Evolutionary conservation across 2,113 vertebrate genomes (phyloP), one percentile per base, ranked within the genome.

Genomic region (Potamarius usumacintae): DNA sequence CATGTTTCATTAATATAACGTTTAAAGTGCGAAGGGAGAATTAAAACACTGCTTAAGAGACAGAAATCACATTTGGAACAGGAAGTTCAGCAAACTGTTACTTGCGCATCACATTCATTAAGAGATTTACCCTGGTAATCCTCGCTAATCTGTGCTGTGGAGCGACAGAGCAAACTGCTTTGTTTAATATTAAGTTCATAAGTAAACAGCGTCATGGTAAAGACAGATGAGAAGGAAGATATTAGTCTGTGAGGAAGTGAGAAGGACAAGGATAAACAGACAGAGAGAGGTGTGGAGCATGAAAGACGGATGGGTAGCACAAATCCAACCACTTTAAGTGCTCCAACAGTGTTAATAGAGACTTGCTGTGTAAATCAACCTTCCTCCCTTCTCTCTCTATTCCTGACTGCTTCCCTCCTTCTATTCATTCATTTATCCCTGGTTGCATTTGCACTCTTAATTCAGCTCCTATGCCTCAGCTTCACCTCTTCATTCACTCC

Each of bases 101-200:
- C 83, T 76, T 84, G 85, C 53, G 69, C 62, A 69, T 84, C 79
- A 83, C 84, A 86, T 90, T 88, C 80, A 86, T 87, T 81, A 88
- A 63, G 50, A 88, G 89, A 86, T 90, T 86, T 89, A 88, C 60
- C 80, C 78, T 34, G 34, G 82, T 89, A 90, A 90, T 90, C 87
- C 85, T 69, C 27, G 18, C 50, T 90, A 85, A 90, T 90, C 85
- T 87, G 69, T 82, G 76, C 72, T 52, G 58, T 10, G 67, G 77
- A 69, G 76, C 80, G 52, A 60, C 67, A n/a, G 63, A 62, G 34
- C 65, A 20, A 83, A 52, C 7, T 55, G 48, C 82, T 84, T 88
- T 88, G 87, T 88, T 78, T 84, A 69, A 79, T 84, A 79, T 60
- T 48, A 78, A 57, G 34, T 62, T 63, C 67, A 78, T 87, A 84